Base-by-base conservation (phyloP, 2,113 vertebrate species). In the Sturnira hondurensis region DNA sequence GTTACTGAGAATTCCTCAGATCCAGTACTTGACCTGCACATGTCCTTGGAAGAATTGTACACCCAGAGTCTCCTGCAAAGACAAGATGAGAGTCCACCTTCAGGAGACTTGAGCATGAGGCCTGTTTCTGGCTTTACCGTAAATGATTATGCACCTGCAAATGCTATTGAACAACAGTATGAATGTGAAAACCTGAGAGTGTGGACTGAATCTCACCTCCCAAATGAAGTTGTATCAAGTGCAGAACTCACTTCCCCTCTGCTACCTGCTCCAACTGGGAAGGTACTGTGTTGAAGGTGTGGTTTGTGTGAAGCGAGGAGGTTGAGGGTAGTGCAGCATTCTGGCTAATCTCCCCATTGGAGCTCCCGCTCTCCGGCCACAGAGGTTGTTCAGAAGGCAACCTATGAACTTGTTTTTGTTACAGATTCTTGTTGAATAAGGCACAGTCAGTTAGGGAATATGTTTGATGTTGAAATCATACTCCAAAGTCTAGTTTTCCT, bases 1-100 rank as follows among this genome's bases (percentile, higher is more conserved):
- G 16, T 96, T 96, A 98, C 83, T 68, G 98, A 98, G 95, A 99
- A 98, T 85, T 94, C 97, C 96, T 98, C 89, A 88, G 65, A 96
- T 96, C 77, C 65, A 87, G 73, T 93, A 87, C 80, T 94, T 91
- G 98, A 97, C 96, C 96, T 97, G 28, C 84, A 11, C 13, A 71
- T 98, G 36, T 97, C 97, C 82, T 97, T 96, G 54, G 97, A 98
- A 71, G 98, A 96, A 74, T 45, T 98, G 0, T 98, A 97, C 63
- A 86, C 71, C 11, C 95, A 98, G 86, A 97, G 96, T 89, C 85
- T 97, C 71, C 94, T 96, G 61, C 97, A 98, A 50, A 97, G 91
- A 92, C 76, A 47, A 41, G 84, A 58, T 10, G 97, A 98, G 24
- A 97, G 93, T 50, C 82, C 65, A 2, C 68, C 97, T 1, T 1